A percentile compares a stretch with the other conserved stretches of the same genome.
Conservation (phyloP, 2,113 vertebrate species). For the Urocolius indicus region DNA sequence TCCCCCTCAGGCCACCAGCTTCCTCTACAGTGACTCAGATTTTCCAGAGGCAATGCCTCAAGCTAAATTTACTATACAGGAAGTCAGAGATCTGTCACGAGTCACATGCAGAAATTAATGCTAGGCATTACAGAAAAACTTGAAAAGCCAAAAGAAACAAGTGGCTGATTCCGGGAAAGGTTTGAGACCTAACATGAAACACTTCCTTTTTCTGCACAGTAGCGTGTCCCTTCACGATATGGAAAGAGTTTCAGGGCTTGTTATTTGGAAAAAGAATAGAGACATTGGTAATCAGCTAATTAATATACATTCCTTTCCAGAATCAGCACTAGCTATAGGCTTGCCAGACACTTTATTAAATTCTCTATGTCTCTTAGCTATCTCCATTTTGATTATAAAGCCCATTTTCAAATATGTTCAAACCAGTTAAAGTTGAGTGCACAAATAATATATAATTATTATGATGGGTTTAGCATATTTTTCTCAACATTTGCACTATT, state of each 20-base stretch:
- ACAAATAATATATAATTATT: not conserved
- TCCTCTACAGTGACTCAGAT: slow-evolving; percentile 30
- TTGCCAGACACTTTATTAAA: slow-evolving; percentile 28
- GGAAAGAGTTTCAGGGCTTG: not conserved
- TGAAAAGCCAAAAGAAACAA: slow-evolving; percentile 40
- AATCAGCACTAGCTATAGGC: not conserved
- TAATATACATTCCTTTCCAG: not conserved
- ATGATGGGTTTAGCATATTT: not conserved
- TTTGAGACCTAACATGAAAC: not conserved
- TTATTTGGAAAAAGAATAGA: not conserved
- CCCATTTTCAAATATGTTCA: not conserved
- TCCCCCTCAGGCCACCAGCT: slow-evolving; percentile 9
- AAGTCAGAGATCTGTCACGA: not conserved
- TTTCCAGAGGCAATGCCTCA: slow-evolving; percentile 57
- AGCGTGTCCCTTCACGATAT: not conserved
- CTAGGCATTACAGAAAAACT: slow-evolving; percentile 20
- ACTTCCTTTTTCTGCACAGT: not conserved
- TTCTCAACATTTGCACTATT: not conserved
- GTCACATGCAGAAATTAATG: slow-evolving; percentile 33
- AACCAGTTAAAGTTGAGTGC: not conserved
- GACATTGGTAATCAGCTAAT: not conserved
- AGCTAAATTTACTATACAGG: slow-evolving; percentile 46
- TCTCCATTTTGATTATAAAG: not conserved
- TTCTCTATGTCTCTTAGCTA: slow-evolving; percentile 1
- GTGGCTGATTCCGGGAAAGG: not conserved